These are phyloP conservation scores for Odontothrips loti DNA, from an alignment of 2,888 invertebrate genomes.

Conservation along the genomic window DNA sequence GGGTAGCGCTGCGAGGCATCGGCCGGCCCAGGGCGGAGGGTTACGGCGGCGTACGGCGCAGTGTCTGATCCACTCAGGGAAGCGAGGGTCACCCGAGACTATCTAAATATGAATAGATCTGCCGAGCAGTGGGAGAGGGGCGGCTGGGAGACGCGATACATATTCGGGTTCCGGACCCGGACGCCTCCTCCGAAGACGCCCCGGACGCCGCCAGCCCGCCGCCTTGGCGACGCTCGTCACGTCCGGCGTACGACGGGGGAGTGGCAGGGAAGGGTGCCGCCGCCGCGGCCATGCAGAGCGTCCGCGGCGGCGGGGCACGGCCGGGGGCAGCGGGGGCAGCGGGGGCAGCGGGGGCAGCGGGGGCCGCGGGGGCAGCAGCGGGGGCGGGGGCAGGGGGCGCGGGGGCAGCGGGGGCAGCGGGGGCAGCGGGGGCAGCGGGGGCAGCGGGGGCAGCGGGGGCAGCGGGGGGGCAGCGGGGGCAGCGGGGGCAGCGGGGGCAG, in stretches of 20 bases:
- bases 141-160: too few species aligned
- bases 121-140: too few species aligned
- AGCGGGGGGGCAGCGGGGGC: neutral
- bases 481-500: neutral
- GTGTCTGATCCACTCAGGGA: too few species aligned
- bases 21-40: too few species aligned
- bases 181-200: neutral
- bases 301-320: neutral
- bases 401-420: neutral
- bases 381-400: neutral
- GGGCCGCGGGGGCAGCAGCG: neutral
- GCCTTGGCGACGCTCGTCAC: conserved; percentile 2
- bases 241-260: neutral
- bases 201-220: too few species aligned
- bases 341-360: neutral
- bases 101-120: too few species aligned
- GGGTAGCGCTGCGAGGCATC: too few species aligned
- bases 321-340: neutral
- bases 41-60: too few species aligned
- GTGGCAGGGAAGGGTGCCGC: neutral
- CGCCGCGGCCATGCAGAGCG: conserved; percentile 2
- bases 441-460: neutral
- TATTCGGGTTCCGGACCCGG: too few species aligned
- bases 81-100: neutral
- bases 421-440: neutral